phyloP scores from a whole-genome alignment of 2,888 invertebrate species.

The Caenorhabditis sp. region DNA sequence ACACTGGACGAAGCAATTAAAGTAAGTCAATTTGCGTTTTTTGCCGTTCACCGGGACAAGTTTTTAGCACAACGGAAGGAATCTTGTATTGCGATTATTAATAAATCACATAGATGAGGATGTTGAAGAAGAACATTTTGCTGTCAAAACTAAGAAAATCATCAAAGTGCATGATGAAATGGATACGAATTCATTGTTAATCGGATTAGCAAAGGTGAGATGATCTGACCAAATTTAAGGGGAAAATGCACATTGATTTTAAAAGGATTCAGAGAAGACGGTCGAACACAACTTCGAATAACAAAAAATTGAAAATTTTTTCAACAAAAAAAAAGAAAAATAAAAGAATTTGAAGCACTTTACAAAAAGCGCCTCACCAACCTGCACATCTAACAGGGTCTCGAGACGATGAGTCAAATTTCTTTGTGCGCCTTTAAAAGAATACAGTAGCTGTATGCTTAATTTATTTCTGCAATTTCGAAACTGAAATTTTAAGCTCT shows the following conservation, averaged over 20 bases:
- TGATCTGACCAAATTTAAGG: not conserved
- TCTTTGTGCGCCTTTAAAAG: not conserved
- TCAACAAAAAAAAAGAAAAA: not conserved
- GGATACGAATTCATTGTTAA: constrained; percentile 3
- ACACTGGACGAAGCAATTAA: constrained; percentile 33
- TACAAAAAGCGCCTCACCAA: not conserved
- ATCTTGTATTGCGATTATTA: constrained; percentile 24
- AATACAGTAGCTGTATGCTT: not conserved
- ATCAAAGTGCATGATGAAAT: constrained; percentile 3
- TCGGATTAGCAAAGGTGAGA: not conserved
- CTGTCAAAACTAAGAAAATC: not conserved
- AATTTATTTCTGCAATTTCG: not conserved
- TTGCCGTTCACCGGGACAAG: not conserved
- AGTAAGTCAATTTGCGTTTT: constrained; percentile 19
- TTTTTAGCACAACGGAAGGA: constrained; percentile 32
- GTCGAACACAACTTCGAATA: not conserved
- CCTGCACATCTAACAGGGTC: not conserved
- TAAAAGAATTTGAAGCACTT: not conserved
- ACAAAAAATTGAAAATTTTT: not conserved
- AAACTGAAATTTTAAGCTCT: not conserved
- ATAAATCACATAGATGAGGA: constrained; percentile 11
- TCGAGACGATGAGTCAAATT: not conserved
- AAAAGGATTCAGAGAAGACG: no score
- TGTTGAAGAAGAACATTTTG: not conserved
- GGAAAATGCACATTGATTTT: not conserved